phyloP scores from a whole-genome alignment of 2,888 invertebrate genomes.

The Automeris io region DNA sequence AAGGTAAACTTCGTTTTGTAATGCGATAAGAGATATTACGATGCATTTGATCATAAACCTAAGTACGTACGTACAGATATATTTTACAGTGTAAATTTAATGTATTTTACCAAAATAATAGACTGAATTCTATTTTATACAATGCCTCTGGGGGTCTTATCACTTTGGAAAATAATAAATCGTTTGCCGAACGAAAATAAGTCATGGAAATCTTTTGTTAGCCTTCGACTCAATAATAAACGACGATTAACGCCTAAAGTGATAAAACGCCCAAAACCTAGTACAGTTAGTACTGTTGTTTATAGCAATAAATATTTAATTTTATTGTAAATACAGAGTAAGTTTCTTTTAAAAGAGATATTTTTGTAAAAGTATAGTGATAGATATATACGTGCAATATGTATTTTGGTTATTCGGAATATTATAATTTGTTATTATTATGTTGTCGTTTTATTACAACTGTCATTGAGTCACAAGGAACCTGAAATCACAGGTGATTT shows the following conservation, averaged over 20 bases:
- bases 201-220: too few species aligned
- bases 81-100: too few species aligned
- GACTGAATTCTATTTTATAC: slow-evolving; percentile 1
- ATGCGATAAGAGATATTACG: too few species aligned
- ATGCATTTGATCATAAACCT: too few species aligned
- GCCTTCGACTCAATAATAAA: too few species aligned
- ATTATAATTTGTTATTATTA: background rate
- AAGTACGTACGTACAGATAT: too few species aligned
- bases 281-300: background rate
- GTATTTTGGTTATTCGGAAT: slow-evolving; percentile 3
- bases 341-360: background rate
- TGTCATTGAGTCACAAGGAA: too few species aligned
- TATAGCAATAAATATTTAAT: background rate
- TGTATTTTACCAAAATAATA: slow-evolving; percentile 1
- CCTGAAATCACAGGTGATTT: too few species aligned
- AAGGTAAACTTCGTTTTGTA: too few species aligned
- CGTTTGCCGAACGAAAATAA: too few species aligned
- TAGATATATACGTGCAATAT: slow-evolving; percentile 2
- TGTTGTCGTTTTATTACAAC: too few species aligned
- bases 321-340: background rate
- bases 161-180: background rate
- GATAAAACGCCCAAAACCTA: background rate
- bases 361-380: background rate
- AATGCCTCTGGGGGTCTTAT: background rate
- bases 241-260: background rate